Evolutionary conservation across 2,113 vertebrate genomes (phyloP), one percentile per base, ranked within the genome.

Genomic region (Empidonax alnorum): DNA sequence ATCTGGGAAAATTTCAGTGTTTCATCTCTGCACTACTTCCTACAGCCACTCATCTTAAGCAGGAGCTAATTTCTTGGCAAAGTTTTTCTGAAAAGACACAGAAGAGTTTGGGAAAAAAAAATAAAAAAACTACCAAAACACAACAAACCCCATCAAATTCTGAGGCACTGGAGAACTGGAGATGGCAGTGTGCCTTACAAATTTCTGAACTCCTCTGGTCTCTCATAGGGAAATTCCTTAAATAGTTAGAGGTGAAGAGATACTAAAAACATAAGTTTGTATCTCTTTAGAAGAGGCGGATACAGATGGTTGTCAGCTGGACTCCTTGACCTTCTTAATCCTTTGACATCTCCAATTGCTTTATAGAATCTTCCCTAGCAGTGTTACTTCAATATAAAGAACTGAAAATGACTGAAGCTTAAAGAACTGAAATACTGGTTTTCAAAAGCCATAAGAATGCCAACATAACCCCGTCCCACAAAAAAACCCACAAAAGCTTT

Each of bases 1-100:
- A 99, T 98, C 95, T 98, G 98, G 81, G 98, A 98, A 97, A 99
- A 98, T 98, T 98, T 99, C 97, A 99, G 65, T 91, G 98, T 98
- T 97, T 99, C 98, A 84, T 98, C 94, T 97, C 99, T 98, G 98
- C 98, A 98, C 52, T 98, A 96, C 93, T 98, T 99, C 91, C 98
- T 98, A 98, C 98, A 99, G 97, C 97, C 95, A 92, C 97, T 98
- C 98, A 98, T 98, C 95, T 98, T 98, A 97, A 97, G 95, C 95
- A 94, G 90, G 52, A 94, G 71, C 75, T 42, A 63, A 56, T 84
- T 77, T 56, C 49, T 50, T 71, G 72, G 72, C 41, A 55, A 19
- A 49, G 6, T n/a, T 69, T 61, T 77, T 55, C 35, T 49, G 31
- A 56, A 63, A 71, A 56, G 15, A 33, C 49, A 33, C 27, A 63